Conservation (phyloP, 2,797 vertebrate genomes). For the Pogoniulus pusillus region DNA sequence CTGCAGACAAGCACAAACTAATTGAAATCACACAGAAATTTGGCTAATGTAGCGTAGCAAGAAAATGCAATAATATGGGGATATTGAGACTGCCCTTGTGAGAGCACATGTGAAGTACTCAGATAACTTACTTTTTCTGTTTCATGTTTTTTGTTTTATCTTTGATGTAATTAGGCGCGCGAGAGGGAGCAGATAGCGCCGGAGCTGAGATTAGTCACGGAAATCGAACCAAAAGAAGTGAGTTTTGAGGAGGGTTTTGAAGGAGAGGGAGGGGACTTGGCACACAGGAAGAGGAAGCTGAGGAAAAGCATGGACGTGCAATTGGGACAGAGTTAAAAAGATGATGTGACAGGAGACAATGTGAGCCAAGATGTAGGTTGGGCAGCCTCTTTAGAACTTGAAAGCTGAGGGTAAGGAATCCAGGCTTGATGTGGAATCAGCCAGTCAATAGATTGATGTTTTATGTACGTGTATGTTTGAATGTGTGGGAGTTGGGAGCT, state of each 20-base stretch:
- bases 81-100: slow-evolving; percentile 50
- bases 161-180: slow-evolving; percentile 71
- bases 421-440: slow-evolving; percentile 15
- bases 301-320: slow-evolving; percentile 54
- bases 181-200: slow-evolving; percentile 75
- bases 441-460: background rate
- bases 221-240: slow-evolving; percentile 76
- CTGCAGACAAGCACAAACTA: background rate
- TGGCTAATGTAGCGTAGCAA: background rate
- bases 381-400: slow-evolving; percentile 49
- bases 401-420: slow-evolving; percentile 52
- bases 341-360: slow-evolving; percentile 55
- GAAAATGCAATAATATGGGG: background rate
- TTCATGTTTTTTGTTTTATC: slow-evolving; percentile 77
- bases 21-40: background rate
- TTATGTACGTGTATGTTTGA: slow-evolving; percentile 12
- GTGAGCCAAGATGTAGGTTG: slow-evolving; percentile 55
- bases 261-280: slow-evolving; percentile 74
- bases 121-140: slow-evolving; percentile 72
- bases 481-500: slow-evolving; percentile 7
- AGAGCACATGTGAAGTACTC: slow-evolving; percentile 50
- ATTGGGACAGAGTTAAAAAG: slow-evolving; percentile 46
- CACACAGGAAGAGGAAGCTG: slow-evolving; percentile 67
- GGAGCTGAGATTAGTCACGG: slow-evolving; percentile 77
- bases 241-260: slow-evolving; percentile 75